phyloP scores from a whole-genome alignment of 2,113 vertebrate species.

The Sinocyclocheilus maitianheensis region DNA sequence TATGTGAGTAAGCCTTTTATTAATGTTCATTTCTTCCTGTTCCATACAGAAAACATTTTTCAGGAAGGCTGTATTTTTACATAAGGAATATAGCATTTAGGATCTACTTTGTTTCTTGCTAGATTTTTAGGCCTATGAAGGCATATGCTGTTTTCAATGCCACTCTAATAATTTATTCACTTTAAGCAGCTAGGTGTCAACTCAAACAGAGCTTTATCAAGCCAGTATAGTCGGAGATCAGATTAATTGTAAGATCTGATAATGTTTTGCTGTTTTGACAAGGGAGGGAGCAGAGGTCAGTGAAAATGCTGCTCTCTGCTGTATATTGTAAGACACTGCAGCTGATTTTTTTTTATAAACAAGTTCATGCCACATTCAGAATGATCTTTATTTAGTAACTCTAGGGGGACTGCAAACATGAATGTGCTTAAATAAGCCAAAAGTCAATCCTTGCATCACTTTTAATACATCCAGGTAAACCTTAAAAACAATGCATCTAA shows the following conservation, averaged over 20 bases:
- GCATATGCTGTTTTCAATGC: background rate
- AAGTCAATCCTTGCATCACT: background rate
- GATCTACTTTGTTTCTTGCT: slow-evolving; percentile 16
- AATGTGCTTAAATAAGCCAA: background rate
- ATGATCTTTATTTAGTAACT: background rate
- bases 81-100: slow-evolving; percentile 4
- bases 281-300: slow-evolving; percentile 15
- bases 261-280: slow-evolving; percentile 4
- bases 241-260: background rate
- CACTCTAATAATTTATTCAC: slow-evolving; percentile 6
- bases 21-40: background rate
- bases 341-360: background rate
- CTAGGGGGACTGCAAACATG: background rate
- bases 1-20: slow-evolving; percentile 1
- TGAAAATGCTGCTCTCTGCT: slow-evolving; percentile 57
- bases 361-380: background rate
- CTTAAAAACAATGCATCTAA: background rate
- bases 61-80: background rate
- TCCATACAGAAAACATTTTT: background rate
- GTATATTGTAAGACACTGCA: slow-evolving; percentile 42
- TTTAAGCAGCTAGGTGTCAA: background rate
- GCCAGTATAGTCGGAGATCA: background rate
- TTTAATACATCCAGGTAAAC: background rate
- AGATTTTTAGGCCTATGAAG: background rate
- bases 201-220: background rate